phyloP scores from a whole-genome alignment of 30 jellyfish, hydroid and myxozoan species.

The Chrysaora quinquecirrha region DNA sequence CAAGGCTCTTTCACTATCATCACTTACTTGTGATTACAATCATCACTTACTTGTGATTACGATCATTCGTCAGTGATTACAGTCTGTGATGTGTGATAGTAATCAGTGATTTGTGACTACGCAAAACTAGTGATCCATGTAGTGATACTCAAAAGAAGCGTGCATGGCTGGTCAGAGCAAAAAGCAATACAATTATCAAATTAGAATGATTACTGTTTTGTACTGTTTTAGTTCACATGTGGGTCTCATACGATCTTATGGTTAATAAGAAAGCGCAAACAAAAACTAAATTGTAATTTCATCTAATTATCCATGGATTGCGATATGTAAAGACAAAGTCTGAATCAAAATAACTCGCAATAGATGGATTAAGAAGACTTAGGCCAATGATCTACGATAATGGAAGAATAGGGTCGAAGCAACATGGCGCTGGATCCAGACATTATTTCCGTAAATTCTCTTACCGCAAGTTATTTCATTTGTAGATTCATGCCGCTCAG shows the following conservation, averaged over 20 bases:
- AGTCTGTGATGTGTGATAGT: too few species aligned
- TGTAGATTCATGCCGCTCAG: background rate
- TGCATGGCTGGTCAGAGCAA: too few species aligned
- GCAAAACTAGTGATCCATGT: too few species aligned
- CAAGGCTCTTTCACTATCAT: too few species aligned
- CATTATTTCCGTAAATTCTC: background rate
- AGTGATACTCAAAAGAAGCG: too few species aligned
- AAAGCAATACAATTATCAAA: too few species aligned
- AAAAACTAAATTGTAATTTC: slow-evolving; percentile 7
- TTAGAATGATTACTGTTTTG: too few species aligned
- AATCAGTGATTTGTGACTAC: too few species aligned
- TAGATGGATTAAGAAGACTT: slow-evolving; percentile 44
- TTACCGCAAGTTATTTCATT: slow-evolving; percentile 23
- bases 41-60: too few species aligned
- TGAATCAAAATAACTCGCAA: slow-evolving; percentile 23
- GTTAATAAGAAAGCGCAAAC: slow-evolving; percentile 25
- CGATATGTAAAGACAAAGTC: slow-evolving; percentile 17
- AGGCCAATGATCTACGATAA: slow-evolving; percentile 33
- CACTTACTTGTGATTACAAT: too few species aligned
- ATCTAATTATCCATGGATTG: slow-evolving; percentile 27
- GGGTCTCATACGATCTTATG: slow-evolving; percentile 10
- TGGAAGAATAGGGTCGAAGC: slow-evolving; percentile 44
- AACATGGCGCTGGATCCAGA: slow-evolving; percentile 40
- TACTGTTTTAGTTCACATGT: background rate
- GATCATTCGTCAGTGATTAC: too few species aligned